Percentiles rank a stretch among this genome's conserved stretches.
Evolutionary conservation across 2,113 vertebrate species (phyloP).

Genomic region (Ahaetulla prasina): DNA sequence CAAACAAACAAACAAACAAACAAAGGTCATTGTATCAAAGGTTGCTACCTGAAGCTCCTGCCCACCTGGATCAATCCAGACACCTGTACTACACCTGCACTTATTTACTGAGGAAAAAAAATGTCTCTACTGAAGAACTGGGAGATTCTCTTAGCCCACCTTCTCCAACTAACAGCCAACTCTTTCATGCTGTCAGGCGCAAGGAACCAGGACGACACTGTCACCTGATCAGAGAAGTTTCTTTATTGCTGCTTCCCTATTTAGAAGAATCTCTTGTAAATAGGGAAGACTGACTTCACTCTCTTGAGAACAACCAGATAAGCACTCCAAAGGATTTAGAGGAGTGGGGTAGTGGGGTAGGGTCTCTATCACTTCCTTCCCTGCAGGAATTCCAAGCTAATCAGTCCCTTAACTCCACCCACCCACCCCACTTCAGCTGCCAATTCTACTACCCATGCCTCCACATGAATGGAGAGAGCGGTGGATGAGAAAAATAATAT

Average conservation of each 20-base stretch:
- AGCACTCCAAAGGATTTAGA: neutral
- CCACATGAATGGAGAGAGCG: neutral
- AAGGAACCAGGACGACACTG: neutral
- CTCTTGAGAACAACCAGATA: neutral
- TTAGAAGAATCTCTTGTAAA: neutral
- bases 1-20: neutral
- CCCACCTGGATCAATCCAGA: neutral
- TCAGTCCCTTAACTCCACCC: neutral
- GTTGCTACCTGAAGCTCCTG: neutral
- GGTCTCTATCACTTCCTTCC: neutral
- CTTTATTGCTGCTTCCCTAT: neutral
- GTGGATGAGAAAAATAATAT: neutral
- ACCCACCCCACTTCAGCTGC: neutral
- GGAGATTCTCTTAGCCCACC: neutral
- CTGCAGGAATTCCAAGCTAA: neutral
- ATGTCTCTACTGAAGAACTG: neutral
- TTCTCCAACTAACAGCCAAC: neutral
- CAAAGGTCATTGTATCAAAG: neutral
- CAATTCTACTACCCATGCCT: neutral
- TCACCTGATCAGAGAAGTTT: neutral
- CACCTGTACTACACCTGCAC: neutral
- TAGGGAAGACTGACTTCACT: neutral
- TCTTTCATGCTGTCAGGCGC: neutral
- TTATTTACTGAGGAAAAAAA: neutral
- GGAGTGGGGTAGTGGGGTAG: neutral